Evolutionary conservation across 2,888 invertebrate species (phyloP), one percentile per base, ranked within the genome.

Genomic region (Silvanus unidentatus): DNA sequence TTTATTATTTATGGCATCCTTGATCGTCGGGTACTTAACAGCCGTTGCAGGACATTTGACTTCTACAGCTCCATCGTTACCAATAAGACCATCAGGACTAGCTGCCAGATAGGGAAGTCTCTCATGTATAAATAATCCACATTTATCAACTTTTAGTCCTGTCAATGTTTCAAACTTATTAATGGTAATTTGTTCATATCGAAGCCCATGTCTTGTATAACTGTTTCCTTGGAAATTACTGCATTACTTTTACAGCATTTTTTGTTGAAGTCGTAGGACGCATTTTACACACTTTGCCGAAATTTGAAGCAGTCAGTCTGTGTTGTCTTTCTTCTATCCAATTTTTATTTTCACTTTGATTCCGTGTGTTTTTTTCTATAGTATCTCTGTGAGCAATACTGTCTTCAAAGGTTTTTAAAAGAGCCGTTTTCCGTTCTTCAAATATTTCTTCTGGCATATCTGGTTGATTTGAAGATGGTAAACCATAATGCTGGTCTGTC

Each of bases 11-110:
- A 15, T 38, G 29, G n/a, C 14, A 28, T 3, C 13, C 11, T 36
- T 37, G n/a, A 35, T 16, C 34, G 16, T 11, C n/a, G 30, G 8
- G n/a, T 9, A 3, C 4, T 32, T 32, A 32, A 16, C 40, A 9
- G 35, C 30, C 4, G 13, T 15, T 13, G 12, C 39, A 2, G 50
- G 45, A 37, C 44, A 45, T 34, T 50, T 50, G 4, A 47, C 35
- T 42, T 50, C 48, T 14, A 50, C 30, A 11, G 45, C 38, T 8
- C 29, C 40, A 40, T 53, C 43, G 32, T 44, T 43, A 5, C 15
- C 43, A n/a, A 48, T 36, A 35, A 50, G 27, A 10, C 49, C 50
- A 40, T 48, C 48, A n/a, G 48, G 48, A 34, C 30, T 42, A 28
- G 49, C 49, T n/a, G 45, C 48, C 11, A 46, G 39, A 43, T 40